phyloP scores from a whole-genome alignment of 2,888 invertebrate genomes.

The Drosophila eohydei region DNA sequence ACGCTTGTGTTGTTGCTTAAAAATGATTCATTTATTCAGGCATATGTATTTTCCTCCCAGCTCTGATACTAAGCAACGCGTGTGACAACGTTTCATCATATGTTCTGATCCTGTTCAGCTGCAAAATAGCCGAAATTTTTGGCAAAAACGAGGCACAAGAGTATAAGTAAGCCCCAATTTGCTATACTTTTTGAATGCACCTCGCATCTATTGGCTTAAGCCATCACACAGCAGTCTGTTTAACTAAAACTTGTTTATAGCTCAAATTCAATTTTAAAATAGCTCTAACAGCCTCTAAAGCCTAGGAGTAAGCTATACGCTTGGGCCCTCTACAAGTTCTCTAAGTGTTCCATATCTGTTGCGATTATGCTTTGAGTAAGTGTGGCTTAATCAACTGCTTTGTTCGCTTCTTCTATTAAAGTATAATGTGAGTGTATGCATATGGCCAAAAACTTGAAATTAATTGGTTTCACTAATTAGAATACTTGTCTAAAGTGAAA shows the following conservation, averaged over 20 bases:
- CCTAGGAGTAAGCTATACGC: not conserved
- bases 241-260: not conserved
- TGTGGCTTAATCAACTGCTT: not conserved
- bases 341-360: not conserved
- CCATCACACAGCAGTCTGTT: not conserved
- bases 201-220: not conserved
- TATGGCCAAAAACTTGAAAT: not conserved
- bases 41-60: too few species aligned
- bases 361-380: not conserved
- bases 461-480: slow-evolving; percentile 2
- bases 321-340: not conserved
- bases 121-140: too few species aligned
- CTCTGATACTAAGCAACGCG: too few species aligned
- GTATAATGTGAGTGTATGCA: not conserved
- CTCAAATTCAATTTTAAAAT: not conserved
- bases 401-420: not conserved
- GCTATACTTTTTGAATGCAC: not conserved
- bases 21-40: too few species aligned
- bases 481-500: slow-evolving; percentile 4
- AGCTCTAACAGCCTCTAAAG: not conserved
- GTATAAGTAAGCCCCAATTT: too few species aligned
- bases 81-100: too few species aligned
- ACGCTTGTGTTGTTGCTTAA: too few species aligned
- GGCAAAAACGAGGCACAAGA: too few species aligned
- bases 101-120: too few species aligned